A percentile compares a stretch with the other conserved stretches of the same genome.
Conservation (phyloP, 2,888 invertebrate species). For the Theodoxus fluviatilis region DNA sequence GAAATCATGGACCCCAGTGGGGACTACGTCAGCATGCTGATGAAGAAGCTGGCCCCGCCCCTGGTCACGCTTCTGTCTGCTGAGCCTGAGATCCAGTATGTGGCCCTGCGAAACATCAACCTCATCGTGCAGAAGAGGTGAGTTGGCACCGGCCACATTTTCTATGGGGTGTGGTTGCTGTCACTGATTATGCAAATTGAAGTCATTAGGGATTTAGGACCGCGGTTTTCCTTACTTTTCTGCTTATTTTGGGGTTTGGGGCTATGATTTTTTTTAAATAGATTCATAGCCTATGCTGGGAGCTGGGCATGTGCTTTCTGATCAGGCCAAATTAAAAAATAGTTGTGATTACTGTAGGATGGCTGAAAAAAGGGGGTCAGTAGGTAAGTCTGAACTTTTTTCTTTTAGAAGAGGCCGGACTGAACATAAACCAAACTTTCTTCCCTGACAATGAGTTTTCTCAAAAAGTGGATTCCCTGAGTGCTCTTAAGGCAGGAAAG, state of each 20-base stretch:
- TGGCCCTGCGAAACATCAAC: slow-evolving; percentile 97
- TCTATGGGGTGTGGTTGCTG: no score
- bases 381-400: no score
- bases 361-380: no score
- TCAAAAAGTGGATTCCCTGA: no score
- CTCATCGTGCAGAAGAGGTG: slow-evolving; percentile 93
- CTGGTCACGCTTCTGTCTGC: slow-evolving; percentile 95
- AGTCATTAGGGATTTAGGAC: neutral
- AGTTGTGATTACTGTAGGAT: no score
- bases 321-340: no score
- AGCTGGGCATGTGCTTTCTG: no score
- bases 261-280: neutral
- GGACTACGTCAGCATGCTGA: slow-evolving; percentile 91
- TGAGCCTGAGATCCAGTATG: slow-evolving; percentile 99
- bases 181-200: neutral
- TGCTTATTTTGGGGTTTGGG: neutral
- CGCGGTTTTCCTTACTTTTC: neutral
- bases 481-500: no score
- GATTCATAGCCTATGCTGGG: neutral
- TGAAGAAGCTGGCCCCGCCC: slow-evolving; percentile 98
- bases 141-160: no score
- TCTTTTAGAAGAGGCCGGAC: no score
- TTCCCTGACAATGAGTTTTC: no score
- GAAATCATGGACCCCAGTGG: slow-evolving; percentile 93
- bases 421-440: no score